Base-by-base conservation (phyloP, 2,113 vertebrate genomes). In the Suncus etruscus region DNA sequence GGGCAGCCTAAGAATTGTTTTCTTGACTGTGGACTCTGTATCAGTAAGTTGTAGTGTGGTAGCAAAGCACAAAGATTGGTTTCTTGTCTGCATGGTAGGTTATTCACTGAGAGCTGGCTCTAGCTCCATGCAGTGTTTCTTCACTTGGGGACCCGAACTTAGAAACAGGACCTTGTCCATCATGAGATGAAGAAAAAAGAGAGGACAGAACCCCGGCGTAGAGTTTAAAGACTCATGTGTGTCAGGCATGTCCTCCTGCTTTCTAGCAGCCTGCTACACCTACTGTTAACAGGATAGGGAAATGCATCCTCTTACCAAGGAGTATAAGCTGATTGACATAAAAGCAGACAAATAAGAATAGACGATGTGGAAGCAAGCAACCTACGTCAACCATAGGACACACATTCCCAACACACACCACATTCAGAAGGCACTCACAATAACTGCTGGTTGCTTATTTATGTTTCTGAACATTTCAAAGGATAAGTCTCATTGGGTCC, bases 401-500 rank as follows among this genome's bases (percentile, higher is more conserved):
- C 25, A 66, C 50, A 39, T 39, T 4, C 1, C 1, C 1, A 9
- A 12, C 58, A 27, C 12, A 32, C 63, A 70, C 16, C 2, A 65
- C 48, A 69, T 5, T 16, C 20, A 47, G 11, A 48, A 79, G 54
- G 50, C 39, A 63, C 20, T 3, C 29, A 58, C 50, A 58, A 8
- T 54, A 10, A 50, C 9, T 18, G 31, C 39, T 68, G 58, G 87
- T 90, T 51, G 48, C 81, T 86, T 74, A 54, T 11, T 54, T 54
- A 54, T 54, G 39, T 80, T 89, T 45, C 54, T 94, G 78, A 86
- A 25, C 5, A 12, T 93, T 91, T 94, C 74, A 84, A 82, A 69
- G 50, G 85, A 66, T 9, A 77, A 83, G 20, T 8, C 14, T 84
- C 29, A 72, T n/a, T 22, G 24, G 74, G 61, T 85, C 27, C n/a